phyloP scores from a whole-genome alignment of 2,888 invertebrate genomes.

The Poecilus cupreus region DNA sequence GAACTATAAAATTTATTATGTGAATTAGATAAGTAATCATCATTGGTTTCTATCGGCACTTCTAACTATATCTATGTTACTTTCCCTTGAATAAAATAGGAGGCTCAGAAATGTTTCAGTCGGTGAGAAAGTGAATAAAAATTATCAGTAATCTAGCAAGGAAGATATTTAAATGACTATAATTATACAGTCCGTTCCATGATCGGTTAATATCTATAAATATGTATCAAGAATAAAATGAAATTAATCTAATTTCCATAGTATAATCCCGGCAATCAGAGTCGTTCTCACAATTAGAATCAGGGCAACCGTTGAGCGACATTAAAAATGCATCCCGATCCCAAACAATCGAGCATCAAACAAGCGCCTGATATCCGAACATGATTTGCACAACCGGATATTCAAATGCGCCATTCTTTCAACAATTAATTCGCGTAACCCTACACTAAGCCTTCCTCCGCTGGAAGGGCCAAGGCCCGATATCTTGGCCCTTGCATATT shows the following conservation, averaged over 20 bases:
- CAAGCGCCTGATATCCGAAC: neutral
- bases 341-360: constrained; percentile 29
- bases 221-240: constrained; percentile 22
- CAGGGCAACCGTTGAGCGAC: constrained; percentile 26
- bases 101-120: too few species aligned
- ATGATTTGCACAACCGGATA: constrained; percentile 56
- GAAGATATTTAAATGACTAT: constrained; percentile 12
- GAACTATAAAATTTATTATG: too few species aligned
- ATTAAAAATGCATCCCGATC: constrained; percentile 40
- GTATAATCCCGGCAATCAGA: constrained; percentile 3
- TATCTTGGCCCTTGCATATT: constrained; percentile 35
- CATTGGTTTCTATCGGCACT: too few species aligned
- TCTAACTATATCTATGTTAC: too few species aligned
- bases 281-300: constrained; percentile 32
- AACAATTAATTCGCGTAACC: constrained; percentile 51
- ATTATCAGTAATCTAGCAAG: too few species aligned
- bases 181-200: constrained; percentile 25
- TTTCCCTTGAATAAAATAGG: too few species aligned
- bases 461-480: neutral
- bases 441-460: constrained; percentile 27
- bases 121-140: too few species aligned
- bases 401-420: constrained; percentile 52
- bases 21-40: too few species aligned
- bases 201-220: constrained; percentile 38
- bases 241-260: constrained; percentile 20